phyloP scores from a whole-genome alignment of 2,888 invertebrate species.

The Caenorhabditis doughertyi region DNA sequence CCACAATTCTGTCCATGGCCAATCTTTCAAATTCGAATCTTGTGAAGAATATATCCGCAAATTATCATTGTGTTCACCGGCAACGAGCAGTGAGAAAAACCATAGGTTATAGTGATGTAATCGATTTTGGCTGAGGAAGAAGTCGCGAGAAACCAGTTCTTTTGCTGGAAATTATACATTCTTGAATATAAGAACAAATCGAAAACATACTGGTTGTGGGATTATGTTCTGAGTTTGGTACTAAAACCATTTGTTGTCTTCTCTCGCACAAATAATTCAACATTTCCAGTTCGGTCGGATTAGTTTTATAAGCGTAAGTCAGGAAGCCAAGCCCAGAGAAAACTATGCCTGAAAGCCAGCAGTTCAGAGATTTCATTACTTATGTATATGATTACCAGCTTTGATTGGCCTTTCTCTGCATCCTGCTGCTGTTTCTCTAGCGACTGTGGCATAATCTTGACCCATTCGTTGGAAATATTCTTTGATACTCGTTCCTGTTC shows the following conservation, averaged over 20 bases:
- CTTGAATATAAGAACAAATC: background rate
- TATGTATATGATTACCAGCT: conserved; percentile 51
- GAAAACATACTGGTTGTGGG: conserved; percentile 65
- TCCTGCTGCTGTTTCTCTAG: conserved; percentile 66
- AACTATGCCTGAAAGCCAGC: conserved; percentile 39
- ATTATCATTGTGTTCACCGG: conserved; percentile 72
- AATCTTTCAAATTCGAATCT: conserved; percentile 73
- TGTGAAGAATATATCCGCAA: conserved; percentile 70
- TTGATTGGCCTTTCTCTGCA: conserved; percentile 70
- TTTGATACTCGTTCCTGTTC: conserved; percentile 55
- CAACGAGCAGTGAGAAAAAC: conserved; percentile 77
- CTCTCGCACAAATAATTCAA: conserved; percentile 69
- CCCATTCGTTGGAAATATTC: conserved; percentile 71
- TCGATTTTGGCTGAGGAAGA: conserved; percentile 62
- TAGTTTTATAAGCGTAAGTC: conserved; percentile 72
- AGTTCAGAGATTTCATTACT: background rate
- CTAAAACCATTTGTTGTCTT: conserved; percentile 74
- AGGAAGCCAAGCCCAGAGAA: conserved; percentile 66
- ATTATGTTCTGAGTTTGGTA: conserved; percentile 76
- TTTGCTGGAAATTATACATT: too few species aligned
- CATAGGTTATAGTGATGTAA: conserved; percentile 77
- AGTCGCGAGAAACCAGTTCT: conserved; percentile 39
- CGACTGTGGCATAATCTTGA: conserved; percentile 74
- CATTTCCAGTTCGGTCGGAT: conserved; percentile 74
- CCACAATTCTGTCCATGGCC: conserved; percentile 75